Base-by-base conservation (phyloP, 2,797 vertebrate species). In the Pelobates cultripes region DNA sequence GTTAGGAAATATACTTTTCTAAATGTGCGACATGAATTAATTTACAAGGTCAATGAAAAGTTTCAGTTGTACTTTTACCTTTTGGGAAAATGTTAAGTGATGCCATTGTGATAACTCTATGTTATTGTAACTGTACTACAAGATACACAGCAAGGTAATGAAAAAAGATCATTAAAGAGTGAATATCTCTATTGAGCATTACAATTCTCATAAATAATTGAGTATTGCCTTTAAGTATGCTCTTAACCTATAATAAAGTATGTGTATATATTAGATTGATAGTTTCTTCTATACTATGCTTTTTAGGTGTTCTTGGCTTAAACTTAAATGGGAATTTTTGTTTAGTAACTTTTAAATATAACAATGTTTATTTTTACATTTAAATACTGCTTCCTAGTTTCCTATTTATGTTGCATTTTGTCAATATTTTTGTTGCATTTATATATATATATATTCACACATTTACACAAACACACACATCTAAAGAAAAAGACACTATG, bases 1-100 rank as follows among this genome's bases (percentile, higher is more conserved):
- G 64, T 61, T 63, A 78, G 66, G 45, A 73, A 78, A 40, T 55
- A 53, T 67, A 17, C n/a, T 77, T 77, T 82, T 57, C 43, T 64
- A 63, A 75, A 44, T 63, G 15, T 17, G 44, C 44, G 7, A 44
- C 41, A 42, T 42, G n/a, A 44, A 63, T 75, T n/a, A 7, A 44
- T 7, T 75, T 43, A 63, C 55, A 63, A 44, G 55, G 42, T 75
- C 73, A 75, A 53, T 57, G 53, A 44, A 57, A 77, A 77, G 70
- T 64, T 17, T 42, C 51, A 40, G 10, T 12, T 73, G 41, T 55
- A 73, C 71, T 66, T 64, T 9, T 47, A 79, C 41, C 47, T 73
- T 47, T 53, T 4, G 8, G n/a, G 41, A 7, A n/a, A 71, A 71
- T 51, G 55, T 57, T 57, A 57, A 71, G 43, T 47, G 43, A 71